Base-by-base conservation (phyloP, 2,113 vertebrate genomes). In the Apteryx owenii region DNA sequence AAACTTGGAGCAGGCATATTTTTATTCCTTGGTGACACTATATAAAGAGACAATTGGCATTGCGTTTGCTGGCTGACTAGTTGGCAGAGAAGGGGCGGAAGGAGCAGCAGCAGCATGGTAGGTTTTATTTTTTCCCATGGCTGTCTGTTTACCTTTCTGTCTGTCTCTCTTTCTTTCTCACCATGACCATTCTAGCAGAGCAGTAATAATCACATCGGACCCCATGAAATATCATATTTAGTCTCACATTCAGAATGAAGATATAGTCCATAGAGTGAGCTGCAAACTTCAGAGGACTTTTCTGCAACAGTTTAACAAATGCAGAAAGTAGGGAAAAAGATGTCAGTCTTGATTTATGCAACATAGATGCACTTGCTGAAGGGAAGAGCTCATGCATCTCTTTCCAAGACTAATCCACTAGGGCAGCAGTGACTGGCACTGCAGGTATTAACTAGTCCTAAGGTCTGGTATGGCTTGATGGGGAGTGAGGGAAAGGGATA, bases 1-100 rank as follows among this genome's bases (percentile, higher is more conserved):
- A 98, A 98, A 98, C 97, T 98, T 98, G 97, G 98, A 97, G 81
- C 90, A 73, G 96, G 94, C 95, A 88, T 97, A 97, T 96, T 98
- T 97, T 97, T 97, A 86, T 94, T 97, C 96, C 89, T 88, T 85
- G 83, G 96, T 85, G 73, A 76, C 89, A 69, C 96, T 98, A 97
- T 98, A 98, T 98, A 98, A 97, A 97, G 96, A 81, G 73, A 96
- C 95, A 97, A 92, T 94, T 91, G 93, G 62, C 94, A 88, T 91
- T 95, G 84, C 71, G 85, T 94, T 70, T 81, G 86, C 92, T 95
- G 91, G 72, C 96, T 95, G 96, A 38, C 84, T 53, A 62, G 90
- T 92, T 95, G 96, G 92, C 95, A 94, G 92, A 97, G 91, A 81
- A 94, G 90, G 93, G 87, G 90, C 75, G 48, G 88, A 97, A 97